phyloP scores from a whole-genome alignment of 2,113 vertebrate genomes.

The Protobothrops flavoviridis region DNA sequence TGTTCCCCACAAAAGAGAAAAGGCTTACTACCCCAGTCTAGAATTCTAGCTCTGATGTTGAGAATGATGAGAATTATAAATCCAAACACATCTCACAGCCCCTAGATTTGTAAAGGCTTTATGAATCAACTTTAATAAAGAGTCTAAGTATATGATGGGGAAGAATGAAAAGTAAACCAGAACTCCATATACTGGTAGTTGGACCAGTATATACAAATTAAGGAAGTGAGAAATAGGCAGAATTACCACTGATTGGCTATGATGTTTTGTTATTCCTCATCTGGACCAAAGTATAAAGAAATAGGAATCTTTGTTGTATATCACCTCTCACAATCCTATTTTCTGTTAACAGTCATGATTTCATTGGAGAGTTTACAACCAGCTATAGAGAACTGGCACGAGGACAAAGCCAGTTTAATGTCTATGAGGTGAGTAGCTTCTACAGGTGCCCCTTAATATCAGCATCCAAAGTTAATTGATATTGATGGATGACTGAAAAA shows the following conservation, averaged over 20 bases:
- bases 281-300: not conserved
- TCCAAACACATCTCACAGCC: not conserved
- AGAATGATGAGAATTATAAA: not conserved
- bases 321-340: not conserved
- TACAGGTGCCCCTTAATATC: not conserved
- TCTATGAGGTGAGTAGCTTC: conserved; percentile 84
- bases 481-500: not conserved
- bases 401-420: conserved; percentile 92
- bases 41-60: not conserved
- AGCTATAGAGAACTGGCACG: conserved; percentile 93
- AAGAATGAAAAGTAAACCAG: not conserved
- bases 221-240: not conserved
- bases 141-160: not conserved
- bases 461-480: not conserved
- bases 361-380: conserved; percentile 96
- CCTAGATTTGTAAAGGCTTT: not conserved
- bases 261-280: not conserved
- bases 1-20: not conserved
- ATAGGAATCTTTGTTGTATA: not conserved
- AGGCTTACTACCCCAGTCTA: not conserved
- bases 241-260: not conserved
- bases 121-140: not conserved
- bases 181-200: not conserved
- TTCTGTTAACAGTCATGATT: conserved; percentile 81
- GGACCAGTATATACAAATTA: not conserved